These are phyloP conservation scores for Coilia nasus DNA, from an alignment of 2,797 vertebrate genomes.

Conservation along the genomic window DNA sequence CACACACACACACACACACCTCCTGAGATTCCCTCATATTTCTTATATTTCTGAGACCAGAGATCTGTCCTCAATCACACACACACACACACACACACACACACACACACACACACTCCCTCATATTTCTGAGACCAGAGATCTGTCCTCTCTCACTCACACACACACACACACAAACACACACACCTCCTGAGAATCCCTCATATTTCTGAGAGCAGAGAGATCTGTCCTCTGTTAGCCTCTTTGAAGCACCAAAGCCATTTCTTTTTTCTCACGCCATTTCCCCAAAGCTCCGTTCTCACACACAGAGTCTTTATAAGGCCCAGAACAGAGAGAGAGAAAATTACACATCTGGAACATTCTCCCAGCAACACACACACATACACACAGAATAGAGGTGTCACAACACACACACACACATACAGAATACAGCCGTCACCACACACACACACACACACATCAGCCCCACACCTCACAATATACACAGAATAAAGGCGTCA, in stretches of 20 bases:
- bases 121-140: background rate
- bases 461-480: constrained; percentile 34
- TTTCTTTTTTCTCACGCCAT: background rate
- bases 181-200: background rate
- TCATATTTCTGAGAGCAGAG: background rate
- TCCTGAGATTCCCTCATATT: too few species aligned
- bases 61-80: too few species aligned
- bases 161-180: background rate
- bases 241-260: background rate
- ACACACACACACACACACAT: constrained; percentile 12
- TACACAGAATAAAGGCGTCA: too few species aligned
- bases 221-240: background rate
- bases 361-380: background rate
- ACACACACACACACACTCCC: background rate
- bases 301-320: background rate
- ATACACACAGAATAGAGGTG: background rate
- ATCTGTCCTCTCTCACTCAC: background rate
- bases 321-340: background rate
- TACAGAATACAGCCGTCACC: background rate
- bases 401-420: background rate
- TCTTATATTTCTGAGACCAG: too few species aligned
- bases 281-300: background rate
- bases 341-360: constrained; percentile 18
- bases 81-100: background rate
- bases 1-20: background rate